Evolutionary conservation across 1,140 invertebrate species (phyloP), one percentile per base, ranked within the genome.

Genomic region (Philotrypesis tridentata): DNA sequence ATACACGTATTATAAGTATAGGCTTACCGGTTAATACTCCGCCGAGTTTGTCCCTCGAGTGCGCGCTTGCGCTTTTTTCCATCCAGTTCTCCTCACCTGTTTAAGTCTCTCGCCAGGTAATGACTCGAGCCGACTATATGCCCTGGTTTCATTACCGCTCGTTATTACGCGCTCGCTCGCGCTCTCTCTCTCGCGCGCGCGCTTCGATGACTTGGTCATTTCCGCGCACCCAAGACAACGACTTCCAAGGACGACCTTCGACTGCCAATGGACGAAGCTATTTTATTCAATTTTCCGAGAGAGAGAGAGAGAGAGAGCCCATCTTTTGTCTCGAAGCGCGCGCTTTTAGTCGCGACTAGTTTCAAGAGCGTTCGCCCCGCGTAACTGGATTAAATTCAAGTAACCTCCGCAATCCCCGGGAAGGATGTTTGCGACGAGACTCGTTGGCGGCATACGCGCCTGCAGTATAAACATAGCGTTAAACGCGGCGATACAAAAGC

Each of bases 151-250:
- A 79, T 79, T 79, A 71, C 67, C 77, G n/a, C 27, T 40, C 31
- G 55, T 60, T 70, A 78, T 78, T 60, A 79, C 70, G 48, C 70
- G 29, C n/a, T n/a, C n/a, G n/a, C n/a, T n/a, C n/a, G n/a, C n/a
- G n/a, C n/a, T n/a, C n/a, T n/a, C n/a, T n/a, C n/a, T n/a, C n/a
- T n/a, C n/a, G n/a, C 37, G 65, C 48, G 43, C 23, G 75, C 25
- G 43, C 29, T 21, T 31, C 77, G 65, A 79, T 79, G 65, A 79
- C 55, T 79, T 55, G 76, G 76, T 79, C 77, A 79, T 79, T 79
- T 79, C 67, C 68, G 29, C 14, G 12, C 65, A 17, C n/a, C 33
- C 33, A 37, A 37, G n/a, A n/a, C n/a, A n/a, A 37, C 33, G 9
- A 3, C 4, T 55, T 55, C 48, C 48, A 55, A 55, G 48, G 48